Conservation (phyloP, 2,888 invertebrate genomes). For the Prenolepis imparis region DNA sequence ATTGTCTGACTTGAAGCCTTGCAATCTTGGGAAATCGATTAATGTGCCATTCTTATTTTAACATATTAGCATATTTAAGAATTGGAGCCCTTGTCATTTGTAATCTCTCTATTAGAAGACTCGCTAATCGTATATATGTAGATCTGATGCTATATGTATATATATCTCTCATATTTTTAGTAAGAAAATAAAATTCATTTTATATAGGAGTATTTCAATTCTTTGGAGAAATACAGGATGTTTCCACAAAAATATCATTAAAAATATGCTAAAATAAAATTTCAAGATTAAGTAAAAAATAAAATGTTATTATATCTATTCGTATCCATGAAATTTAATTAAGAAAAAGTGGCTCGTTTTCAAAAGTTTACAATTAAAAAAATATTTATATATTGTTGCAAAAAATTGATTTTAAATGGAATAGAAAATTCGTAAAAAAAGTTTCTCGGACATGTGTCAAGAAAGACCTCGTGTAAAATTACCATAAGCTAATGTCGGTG, state of each 20-base stretch:
- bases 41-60: not conserved
- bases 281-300: not conserved
- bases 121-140: not conserved
- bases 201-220: not conserved
- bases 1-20: not conserved
- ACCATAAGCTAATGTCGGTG: conserved; percentile 8
- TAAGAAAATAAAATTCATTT: not conserved
- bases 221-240: not conserved
- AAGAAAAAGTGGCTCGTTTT: not conserved
- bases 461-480: conserved; percentile 13
- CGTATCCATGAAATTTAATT: not conserved
- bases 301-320: not conserved
- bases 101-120: not conserved
- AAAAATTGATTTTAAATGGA: not conserved
- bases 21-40: not conserved
- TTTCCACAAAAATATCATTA: not conserved
- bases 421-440: conserved; percentile 7
- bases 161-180: not conserved
- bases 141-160: not conserved
- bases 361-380: not conserved
- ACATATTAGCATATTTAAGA: not conserved
- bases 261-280: not conserved
- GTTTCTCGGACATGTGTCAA: not conserved
- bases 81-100: not conserved
- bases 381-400: not conserved